Evolutionary conservation across 2,797 vertebrate species (phyloP).

Genomic region (Steatocranus sp.): DNA sequence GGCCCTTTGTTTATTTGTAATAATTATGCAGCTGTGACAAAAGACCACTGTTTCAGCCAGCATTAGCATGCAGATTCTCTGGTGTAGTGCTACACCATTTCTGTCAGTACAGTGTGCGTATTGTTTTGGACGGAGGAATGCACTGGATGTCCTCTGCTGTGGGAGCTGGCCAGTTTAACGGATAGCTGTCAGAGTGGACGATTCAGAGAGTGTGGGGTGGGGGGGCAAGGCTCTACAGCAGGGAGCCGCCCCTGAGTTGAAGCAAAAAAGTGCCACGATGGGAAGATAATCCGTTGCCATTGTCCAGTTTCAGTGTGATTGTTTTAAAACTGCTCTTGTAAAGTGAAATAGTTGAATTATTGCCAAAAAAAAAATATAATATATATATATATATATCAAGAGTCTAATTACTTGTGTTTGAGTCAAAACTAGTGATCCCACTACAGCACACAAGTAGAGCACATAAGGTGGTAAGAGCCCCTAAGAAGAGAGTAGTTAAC

Average conservation of each 20-base stretch:
- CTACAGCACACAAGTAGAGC: background rate
- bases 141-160: slow-evolving; percentile 64
- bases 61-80: slow-evolving; percentile 88
- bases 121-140: slow-evolving; percentile 76
- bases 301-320: background rate
- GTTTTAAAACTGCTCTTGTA: background rate
- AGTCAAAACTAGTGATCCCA: background rate
- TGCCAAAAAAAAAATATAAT: background rate
- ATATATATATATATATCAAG: background rate
- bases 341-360: background rate
- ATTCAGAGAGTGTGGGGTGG: background rate
- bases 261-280: background rate
- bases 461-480: background rate
- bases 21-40: slow-evolving; percentile 85
- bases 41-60: slow-evolving; percentile 78
- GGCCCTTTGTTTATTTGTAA: slow-evolving; percentile 80
- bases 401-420: background rate
- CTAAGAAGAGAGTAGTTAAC: background rate
- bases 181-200: slow-evolving; percentile 51
- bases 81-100: slow-evolving; percentile 84
- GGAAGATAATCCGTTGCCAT: background rate
- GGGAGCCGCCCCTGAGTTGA: background rate
- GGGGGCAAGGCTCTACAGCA: too few species aligned
- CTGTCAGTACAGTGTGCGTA: slow-evolving; percentile 75
- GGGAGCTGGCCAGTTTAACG: slow-evolving; percentile 52